Conservation (phyloP, 1,140 invertebrate species). For the Panonychus citri region DNA sequence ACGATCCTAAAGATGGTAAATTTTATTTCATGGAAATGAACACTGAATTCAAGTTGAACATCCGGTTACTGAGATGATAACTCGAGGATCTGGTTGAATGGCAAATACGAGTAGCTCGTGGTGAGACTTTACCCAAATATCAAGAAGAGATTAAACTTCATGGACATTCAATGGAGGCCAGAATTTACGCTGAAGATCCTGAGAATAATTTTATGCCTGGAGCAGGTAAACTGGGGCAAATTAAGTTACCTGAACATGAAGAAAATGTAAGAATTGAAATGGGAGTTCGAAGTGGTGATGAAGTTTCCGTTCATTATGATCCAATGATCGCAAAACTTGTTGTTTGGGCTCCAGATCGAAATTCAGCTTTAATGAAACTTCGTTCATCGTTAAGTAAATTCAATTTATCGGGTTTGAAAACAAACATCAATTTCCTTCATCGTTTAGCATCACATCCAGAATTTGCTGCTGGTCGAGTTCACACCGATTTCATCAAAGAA, state of each 20-base stretch:
- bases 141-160: slow-evolving; percentile 50
- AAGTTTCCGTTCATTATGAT: slow-evolving; percentile 93
- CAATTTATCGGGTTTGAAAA: slow-evolving; percentile 76
- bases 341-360: slow-evolving; percentile 68
- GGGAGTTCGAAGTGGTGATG: slow-evolving; percentile 30
- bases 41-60: slow-evolving; percentile 75
- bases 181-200: slow-evolving; percentile 84
- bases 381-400: slow-evolving; percentile 51
- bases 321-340: slow-evolving; percentile 99
- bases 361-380: slow-evolving; percentile 54
- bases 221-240: slow-evolving; percentile 29
- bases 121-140: slow-evolving; percentile 50
- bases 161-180: slow-evolving; percentile 34
- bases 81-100: slow-evolving; percentile 87
- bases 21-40: slow-evolving; percentile 99
- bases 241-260: background rate
- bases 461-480: slow-evolving; percentile 65
- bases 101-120: slow-evolving; percentile 65
- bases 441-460: slow-evolving; percentile 51
- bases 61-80: slow-evolving; percentile 94
- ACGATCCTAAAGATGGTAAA: slow-evolving; percentile 49
- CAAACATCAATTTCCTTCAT: slow-evolving; percentile 83
- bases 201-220: slow-evolving; percentile 63
- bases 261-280: slow-evolving; percentile 18
- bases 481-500: slow-evolving; percentile 90